A percentile compares a stretch with the other conserved stretches of the same genome.
Conservation (phyloP, 2,113 vertebrate genomes). For the Clarias macrocephalus region DNA sequence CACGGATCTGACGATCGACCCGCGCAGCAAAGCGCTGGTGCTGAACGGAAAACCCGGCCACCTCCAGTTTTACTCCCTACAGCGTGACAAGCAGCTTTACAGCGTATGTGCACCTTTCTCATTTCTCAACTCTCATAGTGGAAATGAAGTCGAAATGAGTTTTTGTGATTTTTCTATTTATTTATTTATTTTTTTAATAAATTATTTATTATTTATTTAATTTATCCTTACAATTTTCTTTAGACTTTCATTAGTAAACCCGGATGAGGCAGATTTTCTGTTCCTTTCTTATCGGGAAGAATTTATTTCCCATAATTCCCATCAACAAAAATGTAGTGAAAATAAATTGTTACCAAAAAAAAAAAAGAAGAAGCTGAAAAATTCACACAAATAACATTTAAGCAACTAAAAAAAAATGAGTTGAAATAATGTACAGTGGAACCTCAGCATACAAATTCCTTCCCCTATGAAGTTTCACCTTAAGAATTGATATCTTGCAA, state of each 20-base stretch:
- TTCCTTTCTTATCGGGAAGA: neutral
- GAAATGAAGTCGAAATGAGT: neutral
- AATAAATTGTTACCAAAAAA: neutral
- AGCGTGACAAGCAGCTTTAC: conserved; percentile 88
- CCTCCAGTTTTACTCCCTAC: conserved; percentile 93
- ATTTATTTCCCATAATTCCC: neutral
- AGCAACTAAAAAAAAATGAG: neutral
- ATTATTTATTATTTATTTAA: too few species aligned
- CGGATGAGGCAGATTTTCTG: too few species aligned
- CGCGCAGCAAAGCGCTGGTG: conserved; percentile 88
- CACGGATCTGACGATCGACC: conserved; percentile 87
- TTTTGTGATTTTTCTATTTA: too few species aligned
- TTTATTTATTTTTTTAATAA: too few species aligned
- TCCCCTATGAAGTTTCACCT: too few species aligned
- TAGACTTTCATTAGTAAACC: too few species aligned
- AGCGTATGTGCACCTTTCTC: conserved; percentile 76
- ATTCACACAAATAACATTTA: neutral
- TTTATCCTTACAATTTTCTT: too few species aligned
- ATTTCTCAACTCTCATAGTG: neutral
- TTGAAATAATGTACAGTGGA: neutral
- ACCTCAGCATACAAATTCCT: too few species aligned
- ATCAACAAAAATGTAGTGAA: neutral
- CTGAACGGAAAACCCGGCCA: conserved; percentile 96
- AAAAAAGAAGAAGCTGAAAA: neutral
- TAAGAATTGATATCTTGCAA: too few species aligned